Evolutionary conservation across 2,888 invertebrate species (phyloP).

Genomic region (Mythimna vitellina): DNA sequence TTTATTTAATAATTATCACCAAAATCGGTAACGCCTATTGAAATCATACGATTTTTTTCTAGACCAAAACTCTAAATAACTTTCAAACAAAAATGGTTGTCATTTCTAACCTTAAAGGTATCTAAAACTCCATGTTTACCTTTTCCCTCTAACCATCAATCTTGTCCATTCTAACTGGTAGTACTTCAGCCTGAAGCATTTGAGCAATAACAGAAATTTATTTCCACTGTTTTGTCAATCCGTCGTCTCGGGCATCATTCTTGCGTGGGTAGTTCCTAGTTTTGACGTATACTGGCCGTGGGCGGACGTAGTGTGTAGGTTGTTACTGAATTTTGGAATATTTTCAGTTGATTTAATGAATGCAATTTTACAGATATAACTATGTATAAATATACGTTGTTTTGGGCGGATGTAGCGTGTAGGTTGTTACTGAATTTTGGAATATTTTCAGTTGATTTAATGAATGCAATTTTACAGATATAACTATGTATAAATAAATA

Average conservation of each 20-base stretch:
- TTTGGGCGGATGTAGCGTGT: background rate
- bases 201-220: constrained; percentile 55
- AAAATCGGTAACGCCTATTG: too few relatives aligned
- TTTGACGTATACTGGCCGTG: constrained; percentile 1
- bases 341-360: constrained; percentile 3
- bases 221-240: constrained; percentile 58
- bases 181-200: constrained; percentile 21
- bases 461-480: background rate
- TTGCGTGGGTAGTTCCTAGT: constrained; percentile 29
- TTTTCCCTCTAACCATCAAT: constrained; percentile 43
- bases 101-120: constrained; percentile 20
- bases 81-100: background rate
- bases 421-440: background rate
- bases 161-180: constrained; percentile 25
- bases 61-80: too few relatives aligned
- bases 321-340: background rate
- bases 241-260: constrained; percentile 39
- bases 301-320: background rate
- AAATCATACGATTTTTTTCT: too few relatives aligned
- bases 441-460: constrained; percentile 7
- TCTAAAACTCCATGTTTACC: constrained; percentile 17
- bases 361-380: background rate
- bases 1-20: too few relatives aligned
- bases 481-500: too few relatives aligned
- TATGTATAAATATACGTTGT: too few relatives aligned